Conservation (phyloP, 2,113 vertebrate genomes). For the Chaetodon trifascialis region DNA sequence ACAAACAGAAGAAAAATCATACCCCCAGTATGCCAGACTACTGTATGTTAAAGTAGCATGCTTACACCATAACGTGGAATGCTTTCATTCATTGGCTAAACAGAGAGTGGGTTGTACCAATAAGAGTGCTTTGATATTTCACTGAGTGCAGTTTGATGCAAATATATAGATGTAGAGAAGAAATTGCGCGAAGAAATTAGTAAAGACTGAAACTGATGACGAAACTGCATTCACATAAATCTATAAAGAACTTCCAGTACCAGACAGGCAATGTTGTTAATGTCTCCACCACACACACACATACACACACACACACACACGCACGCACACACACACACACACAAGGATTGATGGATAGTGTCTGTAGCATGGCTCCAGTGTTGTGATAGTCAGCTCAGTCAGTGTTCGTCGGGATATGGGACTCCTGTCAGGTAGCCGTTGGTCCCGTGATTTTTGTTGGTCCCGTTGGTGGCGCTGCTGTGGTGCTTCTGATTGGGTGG, state of each 20-base stretch:
- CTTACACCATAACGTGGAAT: conserved; percentile 86
- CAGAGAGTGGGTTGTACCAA: conserved; percentile 86
- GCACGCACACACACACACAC: no score
- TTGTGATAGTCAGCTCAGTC: conserved; percentile 70
- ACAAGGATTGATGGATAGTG: conserved; percentile 60
- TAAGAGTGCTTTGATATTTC: conserved; percentile 69
- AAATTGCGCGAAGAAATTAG: conserved; percentile 52
- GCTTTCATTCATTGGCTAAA: conserved; percentile 87
- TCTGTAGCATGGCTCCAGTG: conserved; percentile 67
- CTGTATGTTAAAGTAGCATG: conserved; percentile 89
- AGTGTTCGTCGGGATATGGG: conserved; percentile 91
- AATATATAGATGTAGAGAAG: conserved; percentile 69
- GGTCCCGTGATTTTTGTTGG: conserved; percentile 89
- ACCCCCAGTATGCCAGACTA: conserved; percentile 87
- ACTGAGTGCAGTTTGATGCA: conserved; percentile 73
- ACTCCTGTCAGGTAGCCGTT: conserved; percentile 92
- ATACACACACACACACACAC: conserved; percentile 54
- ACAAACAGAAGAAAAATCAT: conserved; percentile 86
- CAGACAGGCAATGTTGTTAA: conserved; percentile 87
- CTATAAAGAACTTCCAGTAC: conserved; percentile 88
- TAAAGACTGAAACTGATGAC: conserved; percentile 65
- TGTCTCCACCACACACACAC: conserved; percentile 68
- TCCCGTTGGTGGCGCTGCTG: conserved; percentile 90
- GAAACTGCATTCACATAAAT: conserved; percentile 86
- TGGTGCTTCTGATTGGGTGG: conserved; percentile 87